These are phyloP conservation scores for Drosophila percnosoma DNA, from an alignment of 2,888 invertebrate genomes.

Conservation along the genomic window DNA sequence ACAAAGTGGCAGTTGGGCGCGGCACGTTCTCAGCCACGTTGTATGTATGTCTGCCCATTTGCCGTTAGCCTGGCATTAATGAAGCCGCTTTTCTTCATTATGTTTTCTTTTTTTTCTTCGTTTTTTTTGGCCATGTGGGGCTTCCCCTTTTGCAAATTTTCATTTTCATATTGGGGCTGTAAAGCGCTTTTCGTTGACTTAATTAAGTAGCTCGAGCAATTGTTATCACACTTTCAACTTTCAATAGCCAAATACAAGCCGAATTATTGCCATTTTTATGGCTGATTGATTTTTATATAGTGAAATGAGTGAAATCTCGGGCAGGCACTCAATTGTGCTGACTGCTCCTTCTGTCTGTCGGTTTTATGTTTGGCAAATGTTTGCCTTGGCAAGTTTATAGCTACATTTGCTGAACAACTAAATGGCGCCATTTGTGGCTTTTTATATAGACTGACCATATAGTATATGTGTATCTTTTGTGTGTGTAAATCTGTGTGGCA, in stretches of 20 bases:
- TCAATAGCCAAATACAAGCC: conserved; percentile 28
- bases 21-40: conserved; percentile 45
- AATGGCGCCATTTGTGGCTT: conserved; percentile 71
- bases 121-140: conserved; percentile 22
- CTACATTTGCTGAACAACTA: conserved; percentile 58
- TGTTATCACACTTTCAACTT: conserved; percentile 43
- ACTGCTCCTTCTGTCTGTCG: conserved; percentile 34
- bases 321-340: conserved; percentile 19
- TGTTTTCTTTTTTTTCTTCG: conserved; percentile 30
- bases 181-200: conserved; percentile 44
- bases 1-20: conserved; percentile 62
- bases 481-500: conserved; percentile 61
- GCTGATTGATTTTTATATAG: conserved; percentile 54
- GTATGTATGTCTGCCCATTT: conserved; percentile 2
- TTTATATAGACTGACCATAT: conserved; percentile 58
- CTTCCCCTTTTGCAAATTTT: conserved; percentile 24
- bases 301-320: conserved; percentile 27
- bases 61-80: conserved; percentile 50
- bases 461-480: conserved; percentile 9
- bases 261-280: conserved; percentile 55
- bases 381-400: conserved; percentile 72
- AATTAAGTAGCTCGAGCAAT: conserved; percentile 58
- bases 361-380: conserved; percentile 81
- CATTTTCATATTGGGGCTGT: conserved; percentile 31
- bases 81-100: conserved; percentile 54